Evolutionary conservation across 2,888 invertebrate genomes (phyloP).

Genomic region (Tethea ocularis): DNA sequence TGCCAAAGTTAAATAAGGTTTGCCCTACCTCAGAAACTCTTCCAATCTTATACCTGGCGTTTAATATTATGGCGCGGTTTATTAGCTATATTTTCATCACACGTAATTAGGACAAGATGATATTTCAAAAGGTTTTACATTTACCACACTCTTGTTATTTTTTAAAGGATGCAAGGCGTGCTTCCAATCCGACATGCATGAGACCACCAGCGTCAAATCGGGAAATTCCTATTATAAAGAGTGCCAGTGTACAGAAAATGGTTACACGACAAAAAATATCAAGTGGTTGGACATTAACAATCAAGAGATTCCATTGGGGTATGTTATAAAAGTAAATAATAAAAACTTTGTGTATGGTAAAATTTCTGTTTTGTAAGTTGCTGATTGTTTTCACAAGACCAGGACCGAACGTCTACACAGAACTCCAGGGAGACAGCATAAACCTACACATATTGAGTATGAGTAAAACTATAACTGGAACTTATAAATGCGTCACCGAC

Average conservation of each 20-base stretch:
- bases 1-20: constrained; percentile 59
- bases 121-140: not conserved
- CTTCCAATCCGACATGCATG: constrained; percentile 44
- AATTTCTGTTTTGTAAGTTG: constrained; percentile 17
- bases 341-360: constrained; percentile 19
- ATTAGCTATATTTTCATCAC: constrained; percentile 7
- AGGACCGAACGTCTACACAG: constrained; percentile 65
- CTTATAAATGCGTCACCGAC: constrained; percentile 60
- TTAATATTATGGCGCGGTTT: constrained; percentile 17
- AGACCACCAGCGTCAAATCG: constrained; percentile 38
- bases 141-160: not conserved
- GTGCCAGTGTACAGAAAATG: constrained; percentile 56
- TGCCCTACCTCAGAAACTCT: constrained; percentile 37
- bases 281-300: constrained; percentile 56
- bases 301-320: constrained; percentile 54
- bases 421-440: constrained; percentile 45
- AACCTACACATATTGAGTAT: constrained; percentile 57
- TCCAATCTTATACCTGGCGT: constrained; percentile 40
- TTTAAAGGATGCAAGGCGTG: constrained; percentile 55
- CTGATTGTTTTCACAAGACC: constrained; percentile 72
- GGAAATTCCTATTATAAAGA: constrained; percentile 58
- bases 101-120: not conserved
- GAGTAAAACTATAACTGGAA: constrained; percentile 58
- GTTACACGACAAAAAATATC: constrained; percentile 37
- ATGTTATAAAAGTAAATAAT: constrained; percentile 43